These are phyloP conservation scores for Egretta garzetta DNA, from an alignment of 2,113 vertebrate species.

Conservation along the genomic window DNA sequence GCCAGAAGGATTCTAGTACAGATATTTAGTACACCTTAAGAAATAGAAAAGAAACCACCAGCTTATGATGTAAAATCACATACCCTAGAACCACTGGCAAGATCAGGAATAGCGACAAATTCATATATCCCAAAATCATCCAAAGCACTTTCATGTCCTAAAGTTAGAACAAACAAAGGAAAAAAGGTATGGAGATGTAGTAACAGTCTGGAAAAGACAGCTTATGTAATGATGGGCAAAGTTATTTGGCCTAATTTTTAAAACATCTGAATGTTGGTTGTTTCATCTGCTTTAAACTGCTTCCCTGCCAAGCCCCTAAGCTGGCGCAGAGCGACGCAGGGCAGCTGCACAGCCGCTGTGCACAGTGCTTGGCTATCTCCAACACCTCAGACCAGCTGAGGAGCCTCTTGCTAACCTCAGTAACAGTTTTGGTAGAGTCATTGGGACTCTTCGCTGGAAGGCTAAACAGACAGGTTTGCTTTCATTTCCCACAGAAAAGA, in stretches of 20 bases:
- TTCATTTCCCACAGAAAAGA: background rate
- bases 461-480: background rate
- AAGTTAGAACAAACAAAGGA: constrained; percentile 40
- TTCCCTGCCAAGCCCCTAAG: background rate
- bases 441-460: background rate
- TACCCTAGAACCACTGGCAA: constrained; percentile 83
- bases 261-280: background rate
- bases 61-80: constrained; percentile 23
- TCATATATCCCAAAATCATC: constrained; percentile 98
- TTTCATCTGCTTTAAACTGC: background rate
- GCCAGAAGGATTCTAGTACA: background rate
- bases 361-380: background rate
- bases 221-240: background rate
- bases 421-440: background rate
- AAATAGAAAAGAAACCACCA: background rate
- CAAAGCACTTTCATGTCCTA: constrained; percentile 91
- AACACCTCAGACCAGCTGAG: background rate
- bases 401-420: background rate
- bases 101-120: constrained; percentile 89
- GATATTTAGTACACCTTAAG: background rate
- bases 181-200: background rate
- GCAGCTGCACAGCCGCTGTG: background rate
- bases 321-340: background rate
- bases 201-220: background rate
- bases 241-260: background rate